Conservation (phyloP, 2,888 invertebrate genomes). For the Leptothorax acervorum region DNA sequence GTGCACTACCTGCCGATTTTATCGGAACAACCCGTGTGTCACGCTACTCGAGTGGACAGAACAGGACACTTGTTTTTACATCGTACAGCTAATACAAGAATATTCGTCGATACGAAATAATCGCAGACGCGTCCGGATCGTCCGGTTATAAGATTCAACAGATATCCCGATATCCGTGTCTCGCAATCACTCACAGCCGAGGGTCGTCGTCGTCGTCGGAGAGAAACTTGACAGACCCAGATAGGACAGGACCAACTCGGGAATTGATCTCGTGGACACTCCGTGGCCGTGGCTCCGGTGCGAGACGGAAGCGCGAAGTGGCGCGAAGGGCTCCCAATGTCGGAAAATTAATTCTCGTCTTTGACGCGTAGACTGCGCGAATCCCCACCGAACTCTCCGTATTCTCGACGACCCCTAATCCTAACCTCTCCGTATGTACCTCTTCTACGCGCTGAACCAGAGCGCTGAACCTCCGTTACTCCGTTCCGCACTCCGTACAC, state of each 20-base stretch:
- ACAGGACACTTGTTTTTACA: no score
- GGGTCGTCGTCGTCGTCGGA: no score
- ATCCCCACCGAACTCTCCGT: not conserved
- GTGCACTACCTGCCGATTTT: constrained; percentile 4
- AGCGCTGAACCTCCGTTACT: not conserved
- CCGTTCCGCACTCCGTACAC: not conserved
- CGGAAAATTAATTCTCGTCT: not conserved
- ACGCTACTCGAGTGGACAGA: not conserved
- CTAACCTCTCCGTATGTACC: not conserved
- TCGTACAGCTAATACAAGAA: not conserved
- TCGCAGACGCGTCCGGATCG: no score
- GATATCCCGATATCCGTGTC: no score
- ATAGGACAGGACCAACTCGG: no score
- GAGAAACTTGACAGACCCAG: no score
- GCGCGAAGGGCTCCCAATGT: not conserved
- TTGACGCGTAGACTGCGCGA: not conserved
- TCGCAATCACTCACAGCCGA: no score
- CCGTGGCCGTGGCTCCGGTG: no score
- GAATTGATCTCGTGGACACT: not conserved
- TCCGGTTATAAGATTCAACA: no score
- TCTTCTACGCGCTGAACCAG: not conserved
- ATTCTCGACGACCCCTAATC: not conserved
- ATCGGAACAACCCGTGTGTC: not conserved
- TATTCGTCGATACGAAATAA: no score
- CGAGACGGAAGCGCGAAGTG: not conserved